Conservation (phyloP, 92 coral and sea anemone species). For the Galaxea fascicularis region DNA sequence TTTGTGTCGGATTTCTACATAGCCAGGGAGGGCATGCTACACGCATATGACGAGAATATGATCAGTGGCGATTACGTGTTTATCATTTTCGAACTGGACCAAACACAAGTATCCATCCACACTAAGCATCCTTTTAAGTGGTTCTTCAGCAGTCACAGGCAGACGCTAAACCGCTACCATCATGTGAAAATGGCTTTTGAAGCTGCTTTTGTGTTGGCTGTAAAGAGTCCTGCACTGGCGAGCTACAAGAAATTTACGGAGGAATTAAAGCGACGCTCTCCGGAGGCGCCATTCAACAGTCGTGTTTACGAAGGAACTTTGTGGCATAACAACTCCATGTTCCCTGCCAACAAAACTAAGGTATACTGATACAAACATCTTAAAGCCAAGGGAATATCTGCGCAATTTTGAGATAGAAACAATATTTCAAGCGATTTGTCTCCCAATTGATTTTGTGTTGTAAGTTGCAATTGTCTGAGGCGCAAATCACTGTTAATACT, state of each 20-base stretch:
- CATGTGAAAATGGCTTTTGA: constrained; percentile 75
- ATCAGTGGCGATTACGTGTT: constrained; percentile 88
- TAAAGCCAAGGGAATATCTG: not conserved
- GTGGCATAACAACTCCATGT: constrained; percentile 44
- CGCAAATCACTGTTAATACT: not conserved
- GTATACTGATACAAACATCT: constrained; percentile 16
- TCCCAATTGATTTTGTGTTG: too few species aligned
- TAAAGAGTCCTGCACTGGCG: constrained; percentile 72
- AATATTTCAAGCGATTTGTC: too few species aligned
- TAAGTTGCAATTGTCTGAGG: too few species aligned
- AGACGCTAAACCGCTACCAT: constrained; percentile 58
- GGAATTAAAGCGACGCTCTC: constrained; percentile 74
- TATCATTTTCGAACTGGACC: constrained; percentile 86
- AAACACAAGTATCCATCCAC: constrained; percentile 56
- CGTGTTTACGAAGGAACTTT: constrained; percentile 77
- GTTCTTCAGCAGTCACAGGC: constrained; percentile 82
- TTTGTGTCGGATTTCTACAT: constrained; percentile 82
- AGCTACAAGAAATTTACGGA: constrained; percentile 70
- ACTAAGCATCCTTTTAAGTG: constrained; percentile 79
- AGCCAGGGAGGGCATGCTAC: constrained; percentile 93
- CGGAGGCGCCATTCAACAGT: constrained; percentile 80
- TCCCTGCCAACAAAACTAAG: constrained; percentile 73
- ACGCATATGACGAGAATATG: constrained; percentile 89
- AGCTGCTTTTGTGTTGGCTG: constrained; percentile 83
- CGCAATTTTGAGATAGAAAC: not conserved